Evolutionary conservation across 2,888 invertebrate species (phyloP), one percentile per base, ranked within the genome.

Genomic region (Ennomos quercinarius): DNA sequence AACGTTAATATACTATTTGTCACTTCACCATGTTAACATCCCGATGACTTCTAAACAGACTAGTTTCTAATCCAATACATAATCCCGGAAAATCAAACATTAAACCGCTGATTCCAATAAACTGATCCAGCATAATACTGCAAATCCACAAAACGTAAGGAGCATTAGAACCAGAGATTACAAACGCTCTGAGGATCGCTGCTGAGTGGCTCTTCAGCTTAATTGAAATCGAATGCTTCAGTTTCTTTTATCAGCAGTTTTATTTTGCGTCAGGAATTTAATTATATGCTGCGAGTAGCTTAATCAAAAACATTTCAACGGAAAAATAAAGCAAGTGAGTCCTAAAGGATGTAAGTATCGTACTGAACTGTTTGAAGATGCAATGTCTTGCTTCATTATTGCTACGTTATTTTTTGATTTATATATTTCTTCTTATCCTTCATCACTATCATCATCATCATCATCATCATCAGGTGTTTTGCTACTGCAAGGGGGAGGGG

Each of bases 161-260:
- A 58, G 58, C 38, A 48, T 58, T 52, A 48, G 43, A 41, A 44
- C 45, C 39, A 54, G 49, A 12, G 49, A 54, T 54, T 54, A 59
- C 59, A 54, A 54, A 48, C 58, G 52, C 47, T 58, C 53, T 58
- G 48, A 53, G 48, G 40, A 49, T 58, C 48, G 27, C 41, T 49
- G 48, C 35, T 47, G 53, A 59, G 57, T 46, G 48, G 56, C 50
- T 61, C 61, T 56, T 54, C 56, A 48, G 51, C 66, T 67, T 64
- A 70, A 67, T 67, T 70, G 60, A 67, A 67, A 67, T 67, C 67
- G 63, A 66, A 64, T 52, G 63, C 59, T 37, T 65, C 59, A 66
- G 60, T 56, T 64, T 52, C 47, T 66, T 64, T 58, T 54, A 57
- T 57, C 56, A 42, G 48, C 46, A 49, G 35, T 60, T 60, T 61